phyloP scores from a whole-genome alignment of 2,113 vertebrate genomes.

The Hippocampus guttulatus region DNA sequence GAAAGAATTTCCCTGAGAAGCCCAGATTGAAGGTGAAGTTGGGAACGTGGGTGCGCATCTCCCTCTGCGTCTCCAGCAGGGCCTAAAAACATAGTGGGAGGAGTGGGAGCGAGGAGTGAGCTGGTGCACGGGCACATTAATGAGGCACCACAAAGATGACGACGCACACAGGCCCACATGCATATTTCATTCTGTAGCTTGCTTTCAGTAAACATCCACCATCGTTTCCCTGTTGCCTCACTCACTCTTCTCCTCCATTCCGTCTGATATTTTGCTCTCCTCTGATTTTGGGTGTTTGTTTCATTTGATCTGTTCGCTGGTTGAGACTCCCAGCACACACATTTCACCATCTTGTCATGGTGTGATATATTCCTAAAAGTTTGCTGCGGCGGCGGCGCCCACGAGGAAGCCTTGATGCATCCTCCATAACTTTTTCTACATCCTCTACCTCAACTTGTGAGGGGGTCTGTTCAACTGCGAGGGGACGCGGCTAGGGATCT shows the following conservation, averaged over 20 bases:
- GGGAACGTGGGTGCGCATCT: constrained; percentile 88
- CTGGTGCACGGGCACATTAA: constrained; percentile 31
- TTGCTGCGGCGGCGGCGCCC: constrained; percentile 39
- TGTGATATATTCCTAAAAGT: constrained; percentile 56
- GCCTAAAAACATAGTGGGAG: constrained; percentile 72
- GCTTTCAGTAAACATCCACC: constrained; percentile 58
- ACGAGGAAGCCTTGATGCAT: constrained; percentile 45
- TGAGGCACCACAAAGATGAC: constrained; percentile 22
- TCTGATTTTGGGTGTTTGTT: constrained; percentile 66
- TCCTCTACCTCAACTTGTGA: constrained; percentile 44
- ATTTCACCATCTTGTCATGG: constrained; percentile 41
- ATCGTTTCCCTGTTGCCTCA: constrained; percentile 49
- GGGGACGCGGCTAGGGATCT: constrained; percentile 49
- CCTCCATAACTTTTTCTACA: constrained; percentile 37
- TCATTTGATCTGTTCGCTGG: constrained; percentile 60
- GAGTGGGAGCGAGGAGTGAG: constrained; percentile 27
- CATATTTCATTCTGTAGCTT: constrained; percentile 54
- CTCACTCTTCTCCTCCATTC: constrained; percentile 53
- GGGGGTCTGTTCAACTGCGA: constrained; percentile 52
- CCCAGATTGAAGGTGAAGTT: constrained; percentile 99
- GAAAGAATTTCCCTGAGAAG: constrained; percentile 99
- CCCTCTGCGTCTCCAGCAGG: constrained; percentile 86
- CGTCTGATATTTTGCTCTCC: constrained; percentile 61
- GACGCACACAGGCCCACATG: constrained; percentile 29
- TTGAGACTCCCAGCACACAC: constrained; percentile 40